phyloP scores from a whole-genome alignment of 2,888 invertebrate genomes.

The Oligia latruncula region DNA sequence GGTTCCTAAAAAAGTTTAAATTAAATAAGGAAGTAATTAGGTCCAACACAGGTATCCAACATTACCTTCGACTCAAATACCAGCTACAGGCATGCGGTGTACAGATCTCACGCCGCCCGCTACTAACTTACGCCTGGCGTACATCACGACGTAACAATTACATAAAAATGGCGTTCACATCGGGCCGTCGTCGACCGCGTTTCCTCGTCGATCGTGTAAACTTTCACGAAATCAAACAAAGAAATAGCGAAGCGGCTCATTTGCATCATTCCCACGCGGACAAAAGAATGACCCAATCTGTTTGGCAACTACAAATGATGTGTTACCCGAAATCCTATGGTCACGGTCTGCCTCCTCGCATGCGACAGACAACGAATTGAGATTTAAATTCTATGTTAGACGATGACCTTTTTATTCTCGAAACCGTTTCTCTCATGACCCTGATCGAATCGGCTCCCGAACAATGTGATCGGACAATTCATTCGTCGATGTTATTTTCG shows the following conservation, averaged over 20 bases:
- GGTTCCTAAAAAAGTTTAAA: neutral
- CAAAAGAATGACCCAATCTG: slow-evolving; percentile 89
- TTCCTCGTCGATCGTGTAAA: slow-evolving; percentile 90
- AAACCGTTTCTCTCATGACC: slow-evolving; percentile 77
- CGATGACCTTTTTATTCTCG: slow-evolving; percentile 71
- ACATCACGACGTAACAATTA: slow-evolving; percentile 88
- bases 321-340: slow-evolving; percentile 87
- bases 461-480: slow-evolving; percentile 57
- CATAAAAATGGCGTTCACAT: slow-evolving; percentile 90
- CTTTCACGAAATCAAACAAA: slow-evolving; percentile 91
- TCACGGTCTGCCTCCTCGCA: slow-evolving; percentile 77
- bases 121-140: slow-evolving; percentile 70
- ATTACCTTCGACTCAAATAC: neutral
- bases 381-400: slow-evolving; percentile 73
- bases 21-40: neutral
- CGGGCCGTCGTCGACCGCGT: slow-evolving; percentile 85
- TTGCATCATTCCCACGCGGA: slow-evolving; percentile 90
- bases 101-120: slow-evolving; percentile 66
- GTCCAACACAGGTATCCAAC: neutral
- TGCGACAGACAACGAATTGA: slow-evolving; percentile 77
- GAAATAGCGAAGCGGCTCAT: slow-evolving; percentile 89
- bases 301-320: slow-evolving; percentile 88
- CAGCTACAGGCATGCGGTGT: slow-evolving; percentile 7
- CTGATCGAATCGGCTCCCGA: slow-evolving; percentile 60
- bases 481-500: slow-evolving; percentile 56